A percentile compares a stretch with the other conserved stretches of the same genome.
These are phyloP conservation scores for Patella pellucida DNA, from an alignment of 2,888 invertebrate genomes.

Conservation along the genomic window DNA sequence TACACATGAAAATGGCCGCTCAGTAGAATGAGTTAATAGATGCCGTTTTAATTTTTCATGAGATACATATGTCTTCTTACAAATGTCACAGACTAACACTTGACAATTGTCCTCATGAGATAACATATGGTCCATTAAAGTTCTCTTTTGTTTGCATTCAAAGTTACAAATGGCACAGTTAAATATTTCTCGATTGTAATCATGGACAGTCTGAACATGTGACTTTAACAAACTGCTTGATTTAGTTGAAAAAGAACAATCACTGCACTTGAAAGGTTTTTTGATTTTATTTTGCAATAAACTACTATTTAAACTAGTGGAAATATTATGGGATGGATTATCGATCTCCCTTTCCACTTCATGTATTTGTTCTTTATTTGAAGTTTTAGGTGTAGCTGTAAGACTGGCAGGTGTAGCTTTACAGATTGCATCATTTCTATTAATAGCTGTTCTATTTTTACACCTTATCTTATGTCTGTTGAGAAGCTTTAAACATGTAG, in stretches of 20 bases:
- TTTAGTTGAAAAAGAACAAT: constrained; percentile 20
- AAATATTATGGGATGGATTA: neutral
- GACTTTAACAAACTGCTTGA: constrained; percentile 22
- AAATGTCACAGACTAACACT: constrained; percentile 27
- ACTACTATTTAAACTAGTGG: neutral
- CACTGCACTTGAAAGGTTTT: constrained; percentile 12
- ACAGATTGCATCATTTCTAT: neutral
- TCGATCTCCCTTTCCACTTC: neutral
- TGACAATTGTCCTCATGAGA: constrained; percentile 22
- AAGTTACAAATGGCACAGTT: constrained; percentile 26
- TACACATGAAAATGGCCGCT: constrained; percentile 33
- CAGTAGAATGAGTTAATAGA: constrained; percentile 33
- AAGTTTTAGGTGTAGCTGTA: neutral
- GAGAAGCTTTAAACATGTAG: constrained; percentile 21
- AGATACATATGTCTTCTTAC: constrained; percentile 34
- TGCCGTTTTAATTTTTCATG: constrained; percentile 36
- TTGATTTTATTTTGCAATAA: neutral
- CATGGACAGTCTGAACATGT: constrained; percentile 27
- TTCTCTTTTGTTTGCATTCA: constrained; percentile 30
- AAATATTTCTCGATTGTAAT: constrained; percentile 25
- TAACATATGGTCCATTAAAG: constrained; percentile 22
- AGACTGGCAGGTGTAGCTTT: neutral
- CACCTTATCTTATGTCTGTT: constrained; percentile 23
- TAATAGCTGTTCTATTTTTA: neutral
- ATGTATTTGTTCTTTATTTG: neutral